A percentile compares a stretch with the other conserved stretches of the same genome.
These are phyloP conservation scores for Palythoa grandiflora DNA, from an alignment of 92 coral and sea anemone species.

Conservation along the genomic window DNA sequence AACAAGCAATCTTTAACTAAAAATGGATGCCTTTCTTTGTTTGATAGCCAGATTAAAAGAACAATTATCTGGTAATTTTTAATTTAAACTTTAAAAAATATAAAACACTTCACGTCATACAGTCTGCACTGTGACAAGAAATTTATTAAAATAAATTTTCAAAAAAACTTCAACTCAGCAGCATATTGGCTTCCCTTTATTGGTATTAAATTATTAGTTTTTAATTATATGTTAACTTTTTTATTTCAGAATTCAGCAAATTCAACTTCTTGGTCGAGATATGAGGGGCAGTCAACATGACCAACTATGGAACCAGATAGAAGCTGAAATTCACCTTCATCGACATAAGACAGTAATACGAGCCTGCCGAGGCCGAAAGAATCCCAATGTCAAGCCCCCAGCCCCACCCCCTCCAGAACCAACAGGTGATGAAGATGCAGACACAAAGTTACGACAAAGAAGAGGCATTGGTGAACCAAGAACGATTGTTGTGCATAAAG, in stretches of 20 bases:
- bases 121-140: background rate
- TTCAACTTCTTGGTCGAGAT: constrained; percentile 96
- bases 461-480: constrained; percentile 98
- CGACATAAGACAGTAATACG: constrained; percentile 98
- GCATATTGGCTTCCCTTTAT: too few species aligned
- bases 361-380: constrained; percentile 98
- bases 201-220: too few species aligned
- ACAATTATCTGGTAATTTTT: too few species aligned
- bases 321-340: constrained; percentile 98
- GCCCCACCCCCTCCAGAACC: constrained; percentile 87
- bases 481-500: constrained; percentile 83
- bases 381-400: constrained; percentile 94
- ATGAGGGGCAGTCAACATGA: constrained; percentile 96
- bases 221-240: background rate
- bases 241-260: constrained; percentile 89
- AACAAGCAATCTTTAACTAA: too few species aligned
- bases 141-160: too few species aligned
- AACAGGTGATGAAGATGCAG: constrained; percentile 80
- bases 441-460: constrained; percentile 80
- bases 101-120: background rate
- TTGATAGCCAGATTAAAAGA: too few species aligned
- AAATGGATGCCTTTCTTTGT: too few species aligned
- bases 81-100: too few species aligned
- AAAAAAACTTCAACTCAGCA: too few species aligned
- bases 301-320: constrained; percentile 97